Conservation (phyloP, 2,888 invertebrate genomes). For the Agrenia bidenticulata region DNA sequence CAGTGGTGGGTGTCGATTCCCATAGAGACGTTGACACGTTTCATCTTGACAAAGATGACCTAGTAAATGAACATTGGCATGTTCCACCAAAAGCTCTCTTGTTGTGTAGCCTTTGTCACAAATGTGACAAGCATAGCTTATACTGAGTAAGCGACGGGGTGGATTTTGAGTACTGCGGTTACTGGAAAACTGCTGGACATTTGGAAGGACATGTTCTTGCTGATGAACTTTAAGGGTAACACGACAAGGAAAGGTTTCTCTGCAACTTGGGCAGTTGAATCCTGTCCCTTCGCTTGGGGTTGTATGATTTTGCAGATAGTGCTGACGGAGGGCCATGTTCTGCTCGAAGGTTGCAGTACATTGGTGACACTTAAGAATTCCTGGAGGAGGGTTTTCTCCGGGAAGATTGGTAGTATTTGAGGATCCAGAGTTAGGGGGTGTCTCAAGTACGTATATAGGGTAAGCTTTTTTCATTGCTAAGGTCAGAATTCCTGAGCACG, state of each 20-base stretch:
- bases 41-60: conserved; percentile 34
- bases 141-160: conserved; percentile 1
- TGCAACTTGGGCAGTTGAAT: conserved; percentile 29
- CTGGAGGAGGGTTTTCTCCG: not conserved
- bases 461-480: conserved; percentile 37
- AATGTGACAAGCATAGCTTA: conserved; percentile 35
- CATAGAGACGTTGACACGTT: conserved; percentile 6
- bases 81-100: conserved; percentile 32
- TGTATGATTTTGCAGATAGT: not conserved
- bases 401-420: not conserved
- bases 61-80: conserved; percentile 32
- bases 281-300: not conserved
- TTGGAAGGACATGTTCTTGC: conserved; percentile 39
- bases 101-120: conserved; percentile 34
- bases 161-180: not conserved
- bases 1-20: not conserved
- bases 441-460: conserved; percentile 22
- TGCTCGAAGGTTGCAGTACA: not conserved
- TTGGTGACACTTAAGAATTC: not conserved
- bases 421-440: not conserved
- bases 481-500: conserved; percentile 30
- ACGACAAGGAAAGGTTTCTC: conserved; percentile 31
- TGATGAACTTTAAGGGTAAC: conserved; percentile 35
- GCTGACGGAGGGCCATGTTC: not conserved
- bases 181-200: conserved; percentile 23